Evolutionary conservation across 1,140 invertebrate species (phyloP).

Genomic region (Drosophila fuyamai): DNA sequence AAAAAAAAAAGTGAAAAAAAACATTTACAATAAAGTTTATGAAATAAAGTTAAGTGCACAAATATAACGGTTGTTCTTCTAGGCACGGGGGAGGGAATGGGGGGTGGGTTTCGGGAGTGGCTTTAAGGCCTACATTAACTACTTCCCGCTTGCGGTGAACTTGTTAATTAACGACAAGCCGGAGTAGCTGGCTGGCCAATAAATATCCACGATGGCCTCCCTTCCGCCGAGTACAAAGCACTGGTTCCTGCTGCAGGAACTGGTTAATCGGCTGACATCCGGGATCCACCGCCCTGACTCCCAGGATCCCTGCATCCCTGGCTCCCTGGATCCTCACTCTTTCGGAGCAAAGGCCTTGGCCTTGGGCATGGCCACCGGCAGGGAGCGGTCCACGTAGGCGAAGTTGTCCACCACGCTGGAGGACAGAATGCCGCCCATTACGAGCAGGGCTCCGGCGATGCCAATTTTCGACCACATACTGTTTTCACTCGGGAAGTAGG

Average conservation of each 20-base stretch:
- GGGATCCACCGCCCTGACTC: neutral
- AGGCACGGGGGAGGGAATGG: no score
- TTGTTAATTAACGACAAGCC: neutral
- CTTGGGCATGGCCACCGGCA: slow-evolving; percentile 66
- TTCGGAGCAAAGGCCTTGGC: slow-evolving; percentile 39
- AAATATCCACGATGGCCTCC: neutral
- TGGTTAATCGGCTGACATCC: neutral
- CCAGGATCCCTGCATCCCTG: neutral
- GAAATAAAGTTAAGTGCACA: slow-evolving; percentile 21
- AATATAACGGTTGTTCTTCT: neutral
- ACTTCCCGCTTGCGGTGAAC: neutral
- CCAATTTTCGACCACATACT: slow-evolving; percentile 70
- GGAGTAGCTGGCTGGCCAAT: slow-evolving; percentile 4
- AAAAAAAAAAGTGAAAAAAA: slow-evolving; percentile 3
- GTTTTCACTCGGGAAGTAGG: neutral
- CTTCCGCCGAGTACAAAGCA: neutral
- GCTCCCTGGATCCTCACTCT: slow-evolving; percentile 16
- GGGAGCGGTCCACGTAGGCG: slow-evolving; percentile 68
- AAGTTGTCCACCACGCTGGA: slow-evolving; percentile 68
- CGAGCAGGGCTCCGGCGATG: slow-evolving; percentile 53
- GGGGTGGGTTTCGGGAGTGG: neutral
- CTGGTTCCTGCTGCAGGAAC: slow-evolving; percentile 6
- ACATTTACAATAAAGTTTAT: slow-evolving; percentile 13
- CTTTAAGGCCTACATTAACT: neutral
- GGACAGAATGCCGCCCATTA: slow-evolving; percentile 59